A percentile compares a stretch with the other conserved stretches of the same genome.
Conservation (phyloP, 92 coral and sea anemone species). For the Epizoanthus ramosus region DNA sequence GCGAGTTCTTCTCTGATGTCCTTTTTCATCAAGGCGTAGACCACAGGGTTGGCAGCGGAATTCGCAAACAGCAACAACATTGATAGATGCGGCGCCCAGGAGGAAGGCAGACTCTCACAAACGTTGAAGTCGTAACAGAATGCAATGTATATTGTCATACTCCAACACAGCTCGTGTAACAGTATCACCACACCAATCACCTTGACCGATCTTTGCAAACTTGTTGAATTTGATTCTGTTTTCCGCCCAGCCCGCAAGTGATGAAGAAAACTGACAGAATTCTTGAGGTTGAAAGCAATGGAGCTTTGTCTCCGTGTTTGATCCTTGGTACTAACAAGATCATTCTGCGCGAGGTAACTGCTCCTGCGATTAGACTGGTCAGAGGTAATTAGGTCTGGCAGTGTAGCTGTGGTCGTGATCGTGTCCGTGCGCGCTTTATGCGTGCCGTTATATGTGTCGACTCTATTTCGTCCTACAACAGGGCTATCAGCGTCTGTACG, state of each 20-base stretch:
- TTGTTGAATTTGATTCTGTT: background rate
- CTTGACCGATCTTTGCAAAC: constrained; percentile 22
- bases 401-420: background rate
- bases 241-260: background rate
- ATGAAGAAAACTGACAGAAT: background rate
- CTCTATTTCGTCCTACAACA: background rate
- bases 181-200: constrained; percentile 13
- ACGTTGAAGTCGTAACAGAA: constrained; percentile 3
- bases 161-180: constrained; percentile 23
- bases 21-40: constrained; percentile 37
- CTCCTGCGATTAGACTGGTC: background rate
- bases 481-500: background rate
- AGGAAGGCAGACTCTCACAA: constrained; percentile 9
- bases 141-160: constrained; percentile 16
- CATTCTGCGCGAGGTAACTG: background rate
- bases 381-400: background rate
- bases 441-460: background rate
- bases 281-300: background rate
- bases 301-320: background rate
- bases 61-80: constrained; percentile 30
- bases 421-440: background rate
- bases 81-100: constrained; percentile 20
- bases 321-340: background rate
- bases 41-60: constrained; percentile 36
- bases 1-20: constrained; percentile 31